Conservation (phyloP, 2,113 vertebrate species). For the Ceyx cyanopectus region DNA sequence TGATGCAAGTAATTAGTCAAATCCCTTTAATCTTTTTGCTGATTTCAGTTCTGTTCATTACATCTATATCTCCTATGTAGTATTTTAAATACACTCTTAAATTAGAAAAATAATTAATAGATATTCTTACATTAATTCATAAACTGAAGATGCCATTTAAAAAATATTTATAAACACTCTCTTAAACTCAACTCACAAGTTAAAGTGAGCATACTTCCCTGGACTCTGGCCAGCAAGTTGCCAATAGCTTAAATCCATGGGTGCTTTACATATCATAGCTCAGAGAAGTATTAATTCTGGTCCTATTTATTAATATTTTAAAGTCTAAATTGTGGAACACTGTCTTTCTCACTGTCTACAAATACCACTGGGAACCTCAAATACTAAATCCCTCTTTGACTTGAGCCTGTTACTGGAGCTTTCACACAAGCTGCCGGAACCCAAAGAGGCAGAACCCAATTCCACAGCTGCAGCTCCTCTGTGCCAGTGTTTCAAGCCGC, state of each 20-base stretch:
- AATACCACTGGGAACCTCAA: background rate
- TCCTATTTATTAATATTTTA: background rate
- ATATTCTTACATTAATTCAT: background rate
- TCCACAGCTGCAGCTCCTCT: conserved; percentile 76
- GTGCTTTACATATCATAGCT: background rate
- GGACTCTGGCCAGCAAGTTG: background rate
- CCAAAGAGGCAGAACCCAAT: conserved; percentile 82
- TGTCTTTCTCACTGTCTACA: background rate
- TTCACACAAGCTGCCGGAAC: conserved; percentile 61
- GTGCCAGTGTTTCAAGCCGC: conserved; percentile 80
- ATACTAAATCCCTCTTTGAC: background rate
- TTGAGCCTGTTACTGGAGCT: background rate
- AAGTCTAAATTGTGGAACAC: background rate
- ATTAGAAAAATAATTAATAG: too few species aligned
- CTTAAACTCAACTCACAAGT: fast-evolving
- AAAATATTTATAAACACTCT: background rate
- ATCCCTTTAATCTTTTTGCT: too few species aligned
- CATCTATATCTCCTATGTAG: too few species aligned
- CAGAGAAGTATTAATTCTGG: background rate
- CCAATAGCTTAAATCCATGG: background rate
- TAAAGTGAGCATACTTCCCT: background rate
- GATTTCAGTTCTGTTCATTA: too few species aligned
- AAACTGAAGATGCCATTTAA: background rate
- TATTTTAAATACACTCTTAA: too few species aligned
- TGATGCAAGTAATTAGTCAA: too few species aligned